Conservation (phyloP, 2,113 vertebrate genomes). For the Lasiurus cinereus region DNA sequence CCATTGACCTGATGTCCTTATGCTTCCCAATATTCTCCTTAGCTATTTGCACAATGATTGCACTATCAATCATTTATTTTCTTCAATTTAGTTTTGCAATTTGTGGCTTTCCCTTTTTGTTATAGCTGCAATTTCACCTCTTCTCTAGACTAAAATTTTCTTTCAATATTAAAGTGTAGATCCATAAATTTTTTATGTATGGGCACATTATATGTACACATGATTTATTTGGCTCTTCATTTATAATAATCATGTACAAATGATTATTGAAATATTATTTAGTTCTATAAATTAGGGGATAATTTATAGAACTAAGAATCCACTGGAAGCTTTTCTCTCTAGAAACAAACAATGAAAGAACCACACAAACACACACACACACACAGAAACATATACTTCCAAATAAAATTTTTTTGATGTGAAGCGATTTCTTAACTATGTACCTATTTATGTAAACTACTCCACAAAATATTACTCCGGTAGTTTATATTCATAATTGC, state of each 20-base stretch:
- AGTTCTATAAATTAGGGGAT: not conserved
- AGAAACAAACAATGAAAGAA: not conserved
- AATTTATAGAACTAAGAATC: not conserved
- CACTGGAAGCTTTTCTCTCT: not conserved
- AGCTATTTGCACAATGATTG: constrained; percentile 42
- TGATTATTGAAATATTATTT: not conserved
- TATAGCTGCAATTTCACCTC: not conserved
- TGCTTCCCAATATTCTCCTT: constrained; percentile 19
- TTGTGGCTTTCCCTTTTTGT: not conserved
- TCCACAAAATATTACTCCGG: constrained; percentile 57
- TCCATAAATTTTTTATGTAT: not conserved
- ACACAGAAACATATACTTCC: not conserved
- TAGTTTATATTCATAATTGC: constrained; percentile 65
- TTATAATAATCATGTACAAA: not conserved
- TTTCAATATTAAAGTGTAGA: not conserved
- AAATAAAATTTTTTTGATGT: not conserved
- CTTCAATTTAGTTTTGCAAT: constrained; percentile 47
- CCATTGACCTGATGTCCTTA: constrained; percentile 18
- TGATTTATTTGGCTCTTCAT: not conserved
- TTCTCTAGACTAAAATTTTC: not conserved
- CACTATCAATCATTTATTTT: constrained; percentile 51
- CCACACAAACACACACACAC: not conserved
- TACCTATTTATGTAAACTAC: constrained; percentile 55
- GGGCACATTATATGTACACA: not conserved
- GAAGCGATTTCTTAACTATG: constrained; percentile 38